phyloP scores from a whole-genome alignment of 2,113 vertebrate genomes.

The Cephalopterus ornatus region DNA sequence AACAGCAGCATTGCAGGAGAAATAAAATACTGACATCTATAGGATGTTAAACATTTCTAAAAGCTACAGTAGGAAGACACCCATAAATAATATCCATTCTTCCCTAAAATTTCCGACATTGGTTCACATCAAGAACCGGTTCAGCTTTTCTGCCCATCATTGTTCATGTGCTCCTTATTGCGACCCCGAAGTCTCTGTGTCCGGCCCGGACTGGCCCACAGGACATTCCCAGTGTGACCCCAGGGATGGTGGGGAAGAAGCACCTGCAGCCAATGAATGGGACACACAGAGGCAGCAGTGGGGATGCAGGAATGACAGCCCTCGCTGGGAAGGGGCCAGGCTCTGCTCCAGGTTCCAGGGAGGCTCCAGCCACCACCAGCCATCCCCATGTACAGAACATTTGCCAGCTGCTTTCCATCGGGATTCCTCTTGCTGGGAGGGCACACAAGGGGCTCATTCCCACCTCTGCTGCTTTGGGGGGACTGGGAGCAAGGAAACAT shows the following conservation, averaged over 20 bases:
- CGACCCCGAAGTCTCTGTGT: not conserved
- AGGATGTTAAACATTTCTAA: not conserved
- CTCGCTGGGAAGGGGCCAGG: rapidly evolving
- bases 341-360: not conserved
- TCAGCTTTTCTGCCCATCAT: not conserved
- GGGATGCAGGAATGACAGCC: not conserved
- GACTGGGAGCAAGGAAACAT: not conserved
- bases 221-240: not conserved
- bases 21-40: not conserved
- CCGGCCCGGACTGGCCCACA: not conserved
- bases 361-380: not conserved
- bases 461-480: not conserved
- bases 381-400: not conserved
- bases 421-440: not conserved
- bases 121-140: not conserved
- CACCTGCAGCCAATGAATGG: not conserved
- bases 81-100: not conserved
- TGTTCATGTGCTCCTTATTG: not conserved
- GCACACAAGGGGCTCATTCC: not conserved
- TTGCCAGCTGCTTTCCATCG: not conserved
- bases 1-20: not conserved
- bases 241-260: not conserved
- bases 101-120: not conserved
- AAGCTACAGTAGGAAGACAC: not conserved
- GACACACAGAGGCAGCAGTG: not conserved